A percentile compares a stretch with the other conserved stretches of the same genome.
These are phyloP conservation scores for Seriola rivoliana DNA, from an alignment of 2,113 vertebrate genomes.

Conservation along the genomic window DNA sequence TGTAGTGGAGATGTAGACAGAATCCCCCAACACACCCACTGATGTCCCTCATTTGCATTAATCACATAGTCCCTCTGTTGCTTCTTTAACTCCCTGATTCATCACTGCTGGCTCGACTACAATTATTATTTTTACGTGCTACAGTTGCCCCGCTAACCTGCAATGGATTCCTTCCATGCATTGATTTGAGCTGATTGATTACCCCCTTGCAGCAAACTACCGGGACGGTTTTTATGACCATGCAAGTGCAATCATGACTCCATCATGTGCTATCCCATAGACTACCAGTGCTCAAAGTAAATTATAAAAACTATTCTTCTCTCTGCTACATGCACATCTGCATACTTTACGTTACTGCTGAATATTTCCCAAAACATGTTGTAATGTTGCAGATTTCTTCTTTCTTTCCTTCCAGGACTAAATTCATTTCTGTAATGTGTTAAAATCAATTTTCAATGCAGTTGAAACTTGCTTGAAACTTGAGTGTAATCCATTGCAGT, in stretches of 20 bases:
- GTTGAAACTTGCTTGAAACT: neutral
- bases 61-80: constrained; percentile 52
- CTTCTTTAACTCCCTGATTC: constrained; percentile 54
- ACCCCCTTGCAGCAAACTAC: constrained; percentile 10
- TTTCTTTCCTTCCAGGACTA: neutral
- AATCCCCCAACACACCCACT: constrained; percentile 36
- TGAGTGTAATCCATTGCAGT: neutral
- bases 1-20: constrained; percentile 59
- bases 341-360: neutral
- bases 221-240: constrained; percentile 42
- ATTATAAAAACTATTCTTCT: neutral
- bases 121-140: constrained; percentile 45
- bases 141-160: constrained; percentile 26
- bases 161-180: constrained; percentile 34
- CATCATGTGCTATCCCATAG: neutral
- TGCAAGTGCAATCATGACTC: neutral
- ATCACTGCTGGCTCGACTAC: constrained; percentile 34
- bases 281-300: constrained; percentile 9
- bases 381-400: neutral
- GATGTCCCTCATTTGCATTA: constrained; percentile 70
- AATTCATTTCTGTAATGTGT: neutral
- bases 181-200: constrained; percentile 46
- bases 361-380: neutral
- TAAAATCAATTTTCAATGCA: neutral
- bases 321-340: neutral